These are phyloP conservation scores for Girardinus metallicus DNA, from an alignment of 2,797 vertebrate species.

Conservation along the genomic window DNA sequence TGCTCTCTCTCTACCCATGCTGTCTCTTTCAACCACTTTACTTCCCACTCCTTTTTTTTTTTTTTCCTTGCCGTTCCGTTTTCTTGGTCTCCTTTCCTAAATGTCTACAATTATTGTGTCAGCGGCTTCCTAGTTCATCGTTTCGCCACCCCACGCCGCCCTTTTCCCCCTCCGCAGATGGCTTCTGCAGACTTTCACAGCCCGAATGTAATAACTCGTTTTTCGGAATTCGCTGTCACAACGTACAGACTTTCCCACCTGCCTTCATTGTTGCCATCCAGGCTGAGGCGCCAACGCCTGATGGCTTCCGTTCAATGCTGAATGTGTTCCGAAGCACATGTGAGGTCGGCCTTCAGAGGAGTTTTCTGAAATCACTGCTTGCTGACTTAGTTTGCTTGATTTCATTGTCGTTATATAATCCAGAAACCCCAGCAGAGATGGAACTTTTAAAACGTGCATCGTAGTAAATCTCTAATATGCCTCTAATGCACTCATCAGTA, in stretches of 20 bases:
- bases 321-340: background rate
- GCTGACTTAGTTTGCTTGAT: background rate
- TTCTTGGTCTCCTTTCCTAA: conserved; percentile 41
- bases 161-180: conserved; percentile 43
- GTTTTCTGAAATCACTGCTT: background rate
- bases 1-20: conserved; percentile 27
- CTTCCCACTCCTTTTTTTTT: conserved; percentile 38
- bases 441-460: background rate
- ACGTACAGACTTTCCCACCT: conserved; percentile 32
- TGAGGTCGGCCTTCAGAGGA: background rate
- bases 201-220: conserved; percentile 43
- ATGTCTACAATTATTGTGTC: conserved; percentile 66
- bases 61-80: conserved; percentile 16
- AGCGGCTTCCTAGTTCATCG: conserved; percentile 58
- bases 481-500: background rate
- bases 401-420: background rate
- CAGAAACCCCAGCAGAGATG: background rate
- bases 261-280: conserved; percentile 34
- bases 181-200: conserved; percentile 44
- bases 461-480: background rate
- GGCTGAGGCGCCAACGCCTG: background rate
- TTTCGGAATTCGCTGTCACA: conserved; percentile 16
- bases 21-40: conserved; percentile 40
- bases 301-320: background rate
- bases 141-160: conserved; percentile 23